Percentiles rank a stretch among this genome's conserved stretches.
phyloP scores from a whole-genome alignment of 2,888 invertebrate species.

The Chrysolina oricalcia region DNA sequence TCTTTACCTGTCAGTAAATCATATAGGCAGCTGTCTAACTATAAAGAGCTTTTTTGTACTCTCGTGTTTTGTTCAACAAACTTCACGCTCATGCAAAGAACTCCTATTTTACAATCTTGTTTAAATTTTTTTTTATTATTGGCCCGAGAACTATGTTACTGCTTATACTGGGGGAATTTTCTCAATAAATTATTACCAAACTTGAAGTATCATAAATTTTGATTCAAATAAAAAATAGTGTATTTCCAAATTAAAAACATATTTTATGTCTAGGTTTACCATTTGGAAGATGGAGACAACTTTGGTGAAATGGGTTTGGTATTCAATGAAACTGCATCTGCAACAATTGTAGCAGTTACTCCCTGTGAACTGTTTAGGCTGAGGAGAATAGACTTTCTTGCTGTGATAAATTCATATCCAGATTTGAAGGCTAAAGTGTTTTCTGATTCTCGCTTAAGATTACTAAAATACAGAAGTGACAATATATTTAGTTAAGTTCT shows the following conservation, averaged over 20 bases:
- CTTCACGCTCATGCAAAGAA: too few species aligned
- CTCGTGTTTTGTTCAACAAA: too few species aligned
- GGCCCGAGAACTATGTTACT: too few species aligned
- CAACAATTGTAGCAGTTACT: slow-evolving; percentile 71
- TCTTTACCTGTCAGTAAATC: too few species aligned
- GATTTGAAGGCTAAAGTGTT: slow-evolving; percentile 58
- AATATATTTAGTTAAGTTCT: neutral
- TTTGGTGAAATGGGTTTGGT: slow-evolving; percentile 72
- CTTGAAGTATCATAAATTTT: too few species aligned
- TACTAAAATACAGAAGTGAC: neutral
- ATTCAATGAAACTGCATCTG: slow-evolving; percentile 68
- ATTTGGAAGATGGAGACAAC: slow-evolving; percentile 71
- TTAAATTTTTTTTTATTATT: too few species aligned
- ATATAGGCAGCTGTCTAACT: too few species aligned
- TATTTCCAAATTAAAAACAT: neutral
- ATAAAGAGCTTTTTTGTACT: too few species aligned
- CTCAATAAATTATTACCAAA: too few species aligned
- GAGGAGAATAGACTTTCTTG: slow-evolving; percentile 67
- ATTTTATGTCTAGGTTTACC: slow-evolving; percentile 65
- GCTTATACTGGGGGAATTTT: too few species aligned
- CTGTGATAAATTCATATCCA: slow-evolving; percentile 67
- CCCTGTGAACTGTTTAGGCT: slow-evolving; percentile 70
- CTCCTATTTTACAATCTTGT: too few species aligned
- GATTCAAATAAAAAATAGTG: too few species aligned
- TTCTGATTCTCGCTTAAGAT: neutral